Conservation (phyloP, 2,113 vertebrate species). For the Stegostoma tigrinum region DNA sequence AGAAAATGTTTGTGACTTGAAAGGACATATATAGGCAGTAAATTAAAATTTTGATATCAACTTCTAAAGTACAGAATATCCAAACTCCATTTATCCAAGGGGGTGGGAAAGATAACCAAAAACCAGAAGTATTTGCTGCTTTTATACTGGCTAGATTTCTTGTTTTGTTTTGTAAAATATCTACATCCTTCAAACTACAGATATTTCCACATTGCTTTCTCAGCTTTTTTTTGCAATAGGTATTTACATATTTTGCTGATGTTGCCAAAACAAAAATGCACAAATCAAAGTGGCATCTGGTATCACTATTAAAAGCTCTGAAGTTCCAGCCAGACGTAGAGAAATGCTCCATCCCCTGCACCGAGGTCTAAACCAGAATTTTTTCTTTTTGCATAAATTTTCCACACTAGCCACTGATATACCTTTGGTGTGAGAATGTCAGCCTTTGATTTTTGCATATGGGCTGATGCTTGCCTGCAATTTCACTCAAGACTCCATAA, state of each 20-base stretch:
- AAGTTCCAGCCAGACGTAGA: neutral
- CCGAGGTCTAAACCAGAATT: neutral
- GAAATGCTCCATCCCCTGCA: neutral
- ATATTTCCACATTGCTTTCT: neutral
- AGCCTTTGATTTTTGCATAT: neutral
- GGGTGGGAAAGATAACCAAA: neutral
- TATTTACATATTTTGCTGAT: neutral
- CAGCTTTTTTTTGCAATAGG: neutral
- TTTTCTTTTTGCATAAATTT: neutral
- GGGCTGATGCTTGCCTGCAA: neutral
- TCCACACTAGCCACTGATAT: neutral
- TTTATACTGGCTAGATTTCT: neutral
- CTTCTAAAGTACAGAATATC: neutral
- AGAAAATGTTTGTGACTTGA: neutral
- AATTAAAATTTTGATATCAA: neutral
- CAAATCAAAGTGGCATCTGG: neutral
- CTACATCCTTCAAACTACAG: neutral
- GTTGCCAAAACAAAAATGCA: neutral
- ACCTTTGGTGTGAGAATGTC: neutral
- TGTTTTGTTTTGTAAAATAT: neutral
- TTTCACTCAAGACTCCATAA: neutral
- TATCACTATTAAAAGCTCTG: conserved; percentile 1
- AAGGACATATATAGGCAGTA: neutral
- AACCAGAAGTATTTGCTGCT: neutral
- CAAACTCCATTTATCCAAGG: neutral